Evolutionary conservation across 2,888 invertebrate genomes (phyloP).

Genomic region (Drosophila diplacantha): DNA sequence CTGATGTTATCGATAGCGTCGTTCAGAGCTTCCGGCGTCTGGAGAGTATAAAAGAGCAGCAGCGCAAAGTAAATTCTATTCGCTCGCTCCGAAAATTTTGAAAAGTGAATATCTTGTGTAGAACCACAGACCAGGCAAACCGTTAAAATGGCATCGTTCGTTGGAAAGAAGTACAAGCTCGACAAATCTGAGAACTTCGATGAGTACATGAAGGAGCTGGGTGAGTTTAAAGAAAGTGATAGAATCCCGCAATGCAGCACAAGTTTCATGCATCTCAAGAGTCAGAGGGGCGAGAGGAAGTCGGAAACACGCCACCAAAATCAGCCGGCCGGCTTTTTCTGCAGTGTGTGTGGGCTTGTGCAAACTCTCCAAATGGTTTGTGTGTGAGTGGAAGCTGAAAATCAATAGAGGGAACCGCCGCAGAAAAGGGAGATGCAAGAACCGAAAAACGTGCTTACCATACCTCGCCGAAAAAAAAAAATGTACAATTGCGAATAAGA

Average conservation of each 20-base stretch:
- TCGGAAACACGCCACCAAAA: constrained; percentile 43
- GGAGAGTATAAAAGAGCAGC: constrained; percentile 41
- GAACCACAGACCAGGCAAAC: constrained; percentile 22
- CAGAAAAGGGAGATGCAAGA: constrained; percentile 9
- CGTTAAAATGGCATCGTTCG: constrained; percentile 74
- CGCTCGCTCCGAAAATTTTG: constrained; percentile 39
- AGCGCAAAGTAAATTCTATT: constrained; percentile 37
- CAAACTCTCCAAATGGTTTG: constrained; percentile 12
- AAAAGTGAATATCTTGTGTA: constrained; percentile 29
- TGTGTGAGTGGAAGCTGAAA: constrained; percentile 26
- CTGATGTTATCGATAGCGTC: neutral
- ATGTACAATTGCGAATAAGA: constrained; percentile 10
- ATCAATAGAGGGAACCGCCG: constrained; percentile 27
- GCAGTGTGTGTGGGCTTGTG: constrained; percentile 28
- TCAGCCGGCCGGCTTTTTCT: constrained; percentile 62
- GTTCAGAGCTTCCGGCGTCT: neutral
- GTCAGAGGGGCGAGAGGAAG: constrained; percentile 7
- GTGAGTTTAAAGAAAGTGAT: constrained; percentile 80
- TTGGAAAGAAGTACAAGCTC: constrained; percentile 90
- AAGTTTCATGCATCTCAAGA: neutral
- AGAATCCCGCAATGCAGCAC: constrained; percentile 11
- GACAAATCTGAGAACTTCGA: constrained; percentile 89
- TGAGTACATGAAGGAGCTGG: constrained; percentile 91
- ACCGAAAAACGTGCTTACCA: constrained; percentile 49
- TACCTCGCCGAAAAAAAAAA: neutral